phyloP scores from a whole-genome alignment of 2,888 invertebrate species.

The Ormyrus thymus region DNA sequence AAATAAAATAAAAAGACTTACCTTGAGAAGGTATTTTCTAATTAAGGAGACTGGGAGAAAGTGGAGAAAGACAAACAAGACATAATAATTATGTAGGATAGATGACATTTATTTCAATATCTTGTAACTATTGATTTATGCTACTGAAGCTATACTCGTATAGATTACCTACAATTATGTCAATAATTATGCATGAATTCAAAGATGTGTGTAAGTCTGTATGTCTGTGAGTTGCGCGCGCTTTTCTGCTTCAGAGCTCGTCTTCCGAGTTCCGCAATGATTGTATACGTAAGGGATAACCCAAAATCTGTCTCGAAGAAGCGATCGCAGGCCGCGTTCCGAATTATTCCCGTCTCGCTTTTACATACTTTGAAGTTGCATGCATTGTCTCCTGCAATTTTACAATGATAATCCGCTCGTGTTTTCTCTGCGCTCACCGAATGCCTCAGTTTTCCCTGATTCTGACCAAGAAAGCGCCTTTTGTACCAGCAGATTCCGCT shows the following conservation, averaged over 20 bases:
- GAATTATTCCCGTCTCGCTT: not conserved
- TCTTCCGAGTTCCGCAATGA: constrained; percentile 57
- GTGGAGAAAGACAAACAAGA: constrained; percentile 4
- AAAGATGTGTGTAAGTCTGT: constrained; percentile 64
- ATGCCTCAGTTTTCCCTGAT: not conserved
- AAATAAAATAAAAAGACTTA: not conserved
- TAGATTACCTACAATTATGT: constrained; percentile 74
- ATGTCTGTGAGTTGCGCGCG: constrained; percentile 61
- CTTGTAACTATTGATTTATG: constrained; percentile 69
- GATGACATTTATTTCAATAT: constrained; percentile 73
- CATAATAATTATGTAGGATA: constrained; percentile 60
- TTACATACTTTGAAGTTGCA: constrained; percentile 32
- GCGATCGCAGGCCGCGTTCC: constrained; percentile 34
- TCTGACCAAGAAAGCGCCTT: constrained; percentile 16
- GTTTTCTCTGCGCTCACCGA: constrained; percentile 22
- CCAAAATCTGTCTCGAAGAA: not conserved
- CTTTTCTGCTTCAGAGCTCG: constrained; percentile 60
- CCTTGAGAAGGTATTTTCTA: not conserved
- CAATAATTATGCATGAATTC: constrained; percentile 74
- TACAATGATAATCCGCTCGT: constrained; percentile 22
- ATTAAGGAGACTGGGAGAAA: not conserved
- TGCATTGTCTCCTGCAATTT: constrained; percentile 41
- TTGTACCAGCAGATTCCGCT: constrained; percentile 31
- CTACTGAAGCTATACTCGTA: constrained; percentile 73
- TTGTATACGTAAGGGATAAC: constrained; percentile 52